Conservation (phyloP, 2,888 invertebrate species). For the Lobophora halterata region DNA sequence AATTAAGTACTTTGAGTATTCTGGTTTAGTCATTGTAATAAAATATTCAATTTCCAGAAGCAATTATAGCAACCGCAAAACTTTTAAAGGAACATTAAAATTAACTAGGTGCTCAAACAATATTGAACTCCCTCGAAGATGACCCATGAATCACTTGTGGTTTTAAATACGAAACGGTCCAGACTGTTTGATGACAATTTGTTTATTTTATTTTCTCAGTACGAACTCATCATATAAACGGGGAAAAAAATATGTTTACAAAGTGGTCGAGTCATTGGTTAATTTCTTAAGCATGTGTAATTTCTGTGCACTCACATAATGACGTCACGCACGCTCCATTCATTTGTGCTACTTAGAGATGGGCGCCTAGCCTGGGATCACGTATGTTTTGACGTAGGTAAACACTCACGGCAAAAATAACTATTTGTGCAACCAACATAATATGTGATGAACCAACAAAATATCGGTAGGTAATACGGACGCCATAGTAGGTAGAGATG, state of each 20-base stretch:
- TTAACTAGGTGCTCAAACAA: background rate
- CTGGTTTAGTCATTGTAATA: no score
- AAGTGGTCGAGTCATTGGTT: slow-evolving; percentile 5
- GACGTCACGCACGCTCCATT: no score
- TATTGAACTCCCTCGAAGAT: slow-evolving; percentile 5
- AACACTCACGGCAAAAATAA: no score
- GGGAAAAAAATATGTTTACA: background rate
- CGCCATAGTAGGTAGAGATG: no score
- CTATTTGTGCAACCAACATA: no score
- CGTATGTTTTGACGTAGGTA: no score
- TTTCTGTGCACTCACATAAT: background rate
- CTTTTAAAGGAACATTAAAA: slow-evolving; percentile 5
- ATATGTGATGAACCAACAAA: no score
- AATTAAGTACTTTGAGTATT: no score
- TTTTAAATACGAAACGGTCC: slow-evolving; percentile 3
- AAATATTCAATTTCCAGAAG: slow-evolving; percentile 4
- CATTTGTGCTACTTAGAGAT: no score
- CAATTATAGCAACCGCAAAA: slow-evolving; percentile 4
- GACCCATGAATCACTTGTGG: slow-evolving; percentile 16
- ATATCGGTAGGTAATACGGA: no score
- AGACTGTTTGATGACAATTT: slow-evolving; percentile 6
- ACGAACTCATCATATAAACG: background rate
- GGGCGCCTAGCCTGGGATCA: no score
- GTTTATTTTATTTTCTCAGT: slow-evolving; percentile 4
- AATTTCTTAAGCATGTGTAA: background rate